phyloP scores from a whole-genome alignment of 1,140 invertebrate genomes.

The Glossosoma conforme region DNA sequence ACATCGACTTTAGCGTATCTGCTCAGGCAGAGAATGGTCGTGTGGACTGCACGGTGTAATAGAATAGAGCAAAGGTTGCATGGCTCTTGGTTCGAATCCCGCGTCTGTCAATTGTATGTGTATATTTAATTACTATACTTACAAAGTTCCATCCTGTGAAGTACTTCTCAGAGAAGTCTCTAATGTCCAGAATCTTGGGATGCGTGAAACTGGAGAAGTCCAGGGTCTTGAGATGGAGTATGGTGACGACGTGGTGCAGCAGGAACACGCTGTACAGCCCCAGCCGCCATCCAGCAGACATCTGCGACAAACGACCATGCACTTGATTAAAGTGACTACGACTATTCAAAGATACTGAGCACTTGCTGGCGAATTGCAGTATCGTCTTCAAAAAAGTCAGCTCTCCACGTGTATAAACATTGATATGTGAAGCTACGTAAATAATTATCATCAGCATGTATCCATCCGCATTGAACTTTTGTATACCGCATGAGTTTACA shows the following conservation, averaged over 20 bases:
- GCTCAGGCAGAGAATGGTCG: neutral
- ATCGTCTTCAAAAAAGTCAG: no score
- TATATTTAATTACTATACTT: neutral
- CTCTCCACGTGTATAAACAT: no score
- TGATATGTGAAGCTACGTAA: no score
- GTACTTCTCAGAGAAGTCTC: constrained; percentile 17
- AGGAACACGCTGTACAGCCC: constrained; percentile 7
- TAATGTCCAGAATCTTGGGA: constrained; percentile 9
- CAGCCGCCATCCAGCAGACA: constrained; percentile 2
- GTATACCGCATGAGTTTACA: no score
- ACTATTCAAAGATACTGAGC: no score
- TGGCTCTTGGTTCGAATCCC: no score
- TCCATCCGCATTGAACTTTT: no score
- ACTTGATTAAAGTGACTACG: no score
- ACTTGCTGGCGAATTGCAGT: no score
- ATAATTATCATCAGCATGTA: no score
- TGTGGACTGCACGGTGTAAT: neutral
- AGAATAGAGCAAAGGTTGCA: neutral
- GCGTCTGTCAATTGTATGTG: neutral
- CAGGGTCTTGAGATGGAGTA: neutral
- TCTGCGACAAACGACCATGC: no score
- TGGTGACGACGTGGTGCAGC: constrained; percentile 5
- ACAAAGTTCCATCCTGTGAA: constrained; percentile 28
- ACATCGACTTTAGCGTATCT: neutral
- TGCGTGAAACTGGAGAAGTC: constrained; percentile 7